Base-by-base conservation (phyloP, 2,797 vertebrate genomes). In the Enteromius paludinosus region DNA sequence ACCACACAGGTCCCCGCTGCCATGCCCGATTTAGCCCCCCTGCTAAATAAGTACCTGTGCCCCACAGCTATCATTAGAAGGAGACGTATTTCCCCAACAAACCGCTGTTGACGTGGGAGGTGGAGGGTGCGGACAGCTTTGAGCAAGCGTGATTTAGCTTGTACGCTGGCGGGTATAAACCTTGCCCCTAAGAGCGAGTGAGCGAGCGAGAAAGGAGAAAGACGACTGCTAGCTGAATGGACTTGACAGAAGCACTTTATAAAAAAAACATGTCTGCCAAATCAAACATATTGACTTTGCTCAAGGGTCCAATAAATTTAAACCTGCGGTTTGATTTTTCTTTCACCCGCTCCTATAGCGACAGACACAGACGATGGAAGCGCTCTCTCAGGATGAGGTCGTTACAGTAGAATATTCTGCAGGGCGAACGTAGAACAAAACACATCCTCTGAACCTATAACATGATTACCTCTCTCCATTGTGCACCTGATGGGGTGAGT, bases 61-160 rank as follows among this genome's bases (percentile, higher is more conserved):
- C 83, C 71, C 56, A 61, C 74, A 25, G 80, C 73, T 69, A 77
- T 75, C 74, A 61, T 87, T 78, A 78, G 61, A n/a, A 83, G 68
- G 78, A 80, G 79, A 83, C 70, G 75, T 78, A 80, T 80, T 56
- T 81, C 79, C 66, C 73, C 20, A 68, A 78, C 74, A 83, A 73
- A 82, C 74, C 25, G 20, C 54, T 78, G 65, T 54, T 86, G 83
- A 87, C 41, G 68, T 47, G 68, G 62, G 78, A 74, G 43, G 41
- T 64, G 47, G 59, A 38, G 62, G 62, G 69, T 23, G 81, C 38
- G 54, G 38, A 54, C 23, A 61, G 79, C 74, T 81, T 17, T 61
- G 70, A 84, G 70, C 68, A 75, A 87, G 86, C 66, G n/a, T 85
- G 84, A 89, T 88, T 81, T 84, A 84, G 71, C 70, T 69, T 68